Conservation (phyloP, 2,888 invertebrate species). For the Drosophila cracens region DNA sequence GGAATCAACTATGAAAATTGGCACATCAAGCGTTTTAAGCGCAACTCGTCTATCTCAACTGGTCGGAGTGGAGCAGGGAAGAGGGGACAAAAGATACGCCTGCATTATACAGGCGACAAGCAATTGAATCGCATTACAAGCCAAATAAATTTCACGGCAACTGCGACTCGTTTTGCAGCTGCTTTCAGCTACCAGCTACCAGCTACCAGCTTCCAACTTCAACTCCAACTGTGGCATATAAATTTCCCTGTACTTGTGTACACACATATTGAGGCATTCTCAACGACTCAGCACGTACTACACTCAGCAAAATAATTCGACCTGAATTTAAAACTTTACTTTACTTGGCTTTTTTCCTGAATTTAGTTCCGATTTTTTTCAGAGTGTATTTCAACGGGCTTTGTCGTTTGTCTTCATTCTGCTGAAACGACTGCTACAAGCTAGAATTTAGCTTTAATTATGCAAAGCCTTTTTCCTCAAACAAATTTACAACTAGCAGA, state of each 20-base stretch:
- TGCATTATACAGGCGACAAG: constrained; percentile 67
- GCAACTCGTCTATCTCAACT: constrained; percentile 64
- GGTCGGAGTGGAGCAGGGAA: background rate
- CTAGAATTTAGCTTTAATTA: constrained; percentile 28
- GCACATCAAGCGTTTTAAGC: constrained; percentile 74
- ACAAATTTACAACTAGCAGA: constrained; percentile 2
- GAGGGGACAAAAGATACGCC: constrained; percentile 56
- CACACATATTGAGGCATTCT: constrained; percentile 40
- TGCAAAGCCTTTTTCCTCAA: constrained; percentile 11
- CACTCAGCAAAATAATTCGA: background rate
- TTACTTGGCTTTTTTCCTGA: no score
- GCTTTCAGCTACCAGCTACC: constrained; percentile 4
- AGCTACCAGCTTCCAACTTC: constrained; percentile 3
- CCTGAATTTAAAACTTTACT: background rate
- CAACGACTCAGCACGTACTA: constrained; percentile 10
- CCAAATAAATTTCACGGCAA: constrained; percentile 70
- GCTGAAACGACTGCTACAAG: constrained; percentile 3
- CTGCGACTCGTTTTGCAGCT: constrained; percentile 31
- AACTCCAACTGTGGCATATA: constrained; percentile 33
- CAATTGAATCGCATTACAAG: constrained; percentile 74
- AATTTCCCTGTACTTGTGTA: constrained; percentile 42
- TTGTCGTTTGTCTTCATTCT: constrained; percentile 1
- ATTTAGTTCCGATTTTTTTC: background rate
- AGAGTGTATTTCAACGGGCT: background rate
- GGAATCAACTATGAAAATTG: constrained; percentile 75